Base-by-base conservation (phyloP, 2,113 vertebrate species). In the Scytalopus superciliaris region DNA sequence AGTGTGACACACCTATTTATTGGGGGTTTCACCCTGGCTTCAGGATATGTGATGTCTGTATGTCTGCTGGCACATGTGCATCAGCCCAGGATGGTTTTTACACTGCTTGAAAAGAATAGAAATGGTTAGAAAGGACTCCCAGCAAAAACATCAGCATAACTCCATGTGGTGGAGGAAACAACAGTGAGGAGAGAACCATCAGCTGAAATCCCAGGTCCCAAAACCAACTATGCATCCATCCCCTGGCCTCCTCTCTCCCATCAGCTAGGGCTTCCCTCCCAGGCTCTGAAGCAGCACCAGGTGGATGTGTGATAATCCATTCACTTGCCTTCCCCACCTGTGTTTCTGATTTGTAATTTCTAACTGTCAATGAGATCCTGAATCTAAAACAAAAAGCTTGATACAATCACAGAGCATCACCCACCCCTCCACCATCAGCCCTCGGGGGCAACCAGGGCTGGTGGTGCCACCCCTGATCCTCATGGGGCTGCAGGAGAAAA, bases 31-130 rank as follows among this genome's bases (percentile, higher is more conserved):
- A 80, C 22, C 35, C 68, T 39, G 37, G 42, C 59, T 50, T 22
- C n/a, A 55, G 67, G 57, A 27, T 19, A 1, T 42, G 35, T 21
- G 53, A 15, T 19, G n/a, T 17, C 24, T 60, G 6, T 15, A 3
- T 1, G 5, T 22, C 63, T 88, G 21, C 39, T 47, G 14, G 21
- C 8, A 40, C 72, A 28, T 0, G 0, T 47, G 62, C 44, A 9
- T 8, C 1, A 0, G 39, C 56, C 44, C 66, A 30, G 63, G 59
- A 24, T 33, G 79, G 21, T 14, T 59, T 87, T 49, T n/a, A 45
- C 37, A 1, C 39, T 28, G 27, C 42, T 67, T 35, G 30, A 27
- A 44, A 92, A 63, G 23, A 8, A 8, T 15, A 72, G 56, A 16
- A 10, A 15, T 4, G 8, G 3, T 52, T 14, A 10, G 35, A 63